Evolutionary conservation across 1,140 invertebrate species (phyloP).

Genomic region (Caenorhabditis brenneri): DNA sequence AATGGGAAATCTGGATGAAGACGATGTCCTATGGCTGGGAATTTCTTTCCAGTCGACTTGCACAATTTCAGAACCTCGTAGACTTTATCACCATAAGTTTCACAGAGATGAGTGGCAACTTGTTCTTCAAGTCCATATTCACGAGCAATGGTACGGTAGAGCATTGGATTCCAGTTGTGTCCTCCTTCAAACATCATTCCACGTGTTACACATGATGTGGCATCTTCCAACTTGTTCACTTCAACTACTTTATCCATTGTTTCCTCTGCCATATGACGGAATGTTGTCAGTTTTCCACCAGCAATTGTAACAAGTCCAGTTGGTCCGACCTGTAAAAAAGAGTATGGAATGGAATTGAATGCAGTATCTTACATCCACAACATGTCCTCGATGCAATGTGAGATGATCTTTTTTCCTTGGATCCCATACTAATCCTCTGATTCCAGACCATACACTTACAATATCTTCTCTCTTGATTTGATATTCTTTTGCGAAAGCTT

Average conservation of each 20-base stretch:
- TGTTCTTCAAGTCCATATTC: conserved; percentile 77
- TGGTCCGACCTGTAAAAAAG: conserved; percentile 76
- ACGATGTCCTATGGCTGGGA: conserved; percentile 91
- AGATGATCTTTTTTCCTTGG: conserved; percentile 89
- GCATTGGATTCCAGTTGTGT: conserved; percentile 92
- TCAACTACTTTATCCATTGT: conserved; percentile 88
- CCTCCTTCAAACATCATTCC: conserved; percentile 89
- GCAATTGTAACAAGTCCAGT: conserved; percentile 93
- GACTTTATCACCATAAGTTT: conserved; percentile 95
- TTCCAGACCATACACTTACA: conserved; percentile 90
- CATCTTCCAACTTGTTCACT: conserved; percentile 72
- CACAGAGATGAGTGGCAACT: conserved; percentile 87
- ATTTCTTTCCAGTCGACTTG: conserved; percentile 89
- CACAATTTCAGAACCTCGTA: conserved; percentile 96
- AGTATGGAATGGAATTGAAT: background rate
- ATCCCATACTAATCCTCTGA: conserved; percentile 92
- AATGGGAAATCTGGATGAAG: conserved; percentile 97
- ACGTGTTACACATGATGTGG: conserved; percentile 72
- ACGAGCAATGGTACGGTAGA: conserved; percentile 94
- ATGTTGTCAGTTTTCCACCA: conserved; percentile 99
- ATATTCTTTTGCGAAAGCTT: conserved; percentile 81
- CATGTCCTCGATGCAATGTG: conserved; percentile 95
- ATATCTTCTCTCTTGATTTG: conserved; percentile 97
- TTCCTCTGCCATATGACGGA: conserved; percentile 93
- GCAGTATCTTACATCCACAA: conserved; percentile 77